phyloP scores from a whole-genome alignment of 2,113 vertebrate species.

The Motacilla tschutschensis region DNA sequence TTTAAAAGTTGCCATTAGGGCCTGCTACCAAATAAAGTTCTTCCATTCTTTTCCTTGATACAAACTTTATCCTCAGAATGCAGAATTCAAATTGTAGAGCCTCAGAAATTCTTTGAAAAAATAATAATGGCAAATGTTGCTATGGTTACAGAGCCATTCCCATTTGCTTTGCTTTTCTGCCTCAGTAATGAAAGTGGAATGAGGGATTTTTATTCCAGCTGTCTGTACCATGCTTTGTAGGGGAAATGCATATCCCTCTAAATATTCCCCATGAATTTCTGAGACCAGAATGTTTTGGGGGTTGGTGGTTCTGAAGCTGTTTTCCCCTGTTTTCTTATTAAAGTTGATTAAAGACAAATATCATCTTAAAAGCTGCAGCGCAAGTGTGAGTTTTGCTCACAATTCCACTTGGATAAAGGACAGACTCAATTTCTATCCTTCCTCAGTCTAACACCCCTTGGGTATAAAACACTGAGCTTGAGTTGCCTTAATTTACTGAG shows the following conservation, averaged over 20 bases:
- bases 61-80: slow-evolving; percentile 26
- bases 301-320: neutral
- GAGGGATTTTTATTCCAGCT: neutral
- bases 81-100: slow-evolving; percentile 7
- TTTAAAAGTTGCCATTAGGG: neutral
- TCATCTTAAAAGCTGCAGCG: neutral
- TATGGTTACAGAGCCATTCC: slow-evolving; percentile 47
- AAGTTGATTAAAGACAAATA: neutral
- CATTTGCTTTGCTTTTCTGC: slow-evolving; percentile 39
- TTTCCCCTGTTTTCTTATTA: neutral
- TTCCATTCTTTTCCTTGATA: neutral
- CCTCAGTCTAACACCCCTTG: neutral
- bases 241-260: neutral
- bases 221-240: neutral
- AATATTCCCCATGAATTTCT: neutral
- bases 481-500: neutral
- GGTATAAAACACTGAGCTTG: neutral
- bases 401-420: neutral
- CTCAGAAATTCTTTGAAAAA: slow-evolving; percentile 20
- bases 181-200: slow-evolving; percentile 18
- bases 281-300: neutral
- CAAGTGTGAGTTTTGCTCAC: neutral
- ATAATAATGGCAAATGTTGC: slow-evolving; percentile 32
- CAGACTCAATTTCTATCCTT: neutral
- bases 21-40: neutral